Base-by-base conservation (phyloP, 2,888 invertebrate genomes). In the Amaurobius ferox region DNA sequence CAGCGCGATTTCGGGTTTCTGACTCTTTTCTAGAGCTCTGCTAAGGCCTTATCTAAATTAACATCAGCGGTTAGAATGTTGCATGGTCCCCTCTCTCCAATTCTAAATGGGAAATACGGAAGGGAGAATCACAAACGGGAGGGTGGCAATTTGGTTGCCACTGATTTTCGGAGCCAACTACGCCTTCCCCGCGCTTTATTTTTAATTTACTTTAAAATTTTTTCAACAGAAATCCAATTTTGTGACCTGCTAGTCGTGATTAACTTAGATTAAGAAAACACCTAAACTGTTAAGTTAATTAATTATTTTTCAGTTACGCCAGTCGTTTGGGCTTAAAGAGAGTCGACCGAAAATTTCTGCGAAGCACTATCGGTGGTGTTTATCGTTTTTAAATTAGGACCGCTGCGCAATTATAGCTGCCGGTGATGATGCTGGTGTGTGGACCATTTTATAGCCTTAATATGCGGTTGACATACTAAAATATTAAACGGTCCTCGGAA, bases 201-300 rank as follows among this genome's bases (percentile, higher is more conserved):
- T 66, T 32, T 19, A 32, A 66, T 32, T 66, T 66, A 66, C 35
- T 66, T 35, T 9, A 66, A 55, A 23, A 23, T 55, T 55, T 55
- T 55, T 55, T 11, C 23, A 55, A 55, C 55, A 48, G 66, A 70
- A 81, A 81, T 81, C 81, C 76, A 81, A 81, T 81, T 81, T 81
- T 39, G 81, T 74, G 74, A 73, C 79, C 72, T 28, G 70, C 40
- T 29, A 5, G 39, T 44, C 74, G 35, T 81, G 81, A 81, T 81
- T 81, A 81, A 81, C 81, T 81, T 70, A 81, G 81, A 81, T 81
- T 81, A 81, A 81, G 81, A 81, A 81, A 81, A 81, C 74, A 81
- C 74, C 81, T 81, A 74, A 81, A 81, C 81, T 74, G 81, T 81
- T 81, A 81, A 81, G 81, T 81, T 81, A 81, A 81, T 81, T 81